A percentile compares a stretch with the other conserved stretches of the same genome.
phyloP scores from a whole-genome alignment of 2,113 vertebrate species.

The Pithys albifrons region DNA sequence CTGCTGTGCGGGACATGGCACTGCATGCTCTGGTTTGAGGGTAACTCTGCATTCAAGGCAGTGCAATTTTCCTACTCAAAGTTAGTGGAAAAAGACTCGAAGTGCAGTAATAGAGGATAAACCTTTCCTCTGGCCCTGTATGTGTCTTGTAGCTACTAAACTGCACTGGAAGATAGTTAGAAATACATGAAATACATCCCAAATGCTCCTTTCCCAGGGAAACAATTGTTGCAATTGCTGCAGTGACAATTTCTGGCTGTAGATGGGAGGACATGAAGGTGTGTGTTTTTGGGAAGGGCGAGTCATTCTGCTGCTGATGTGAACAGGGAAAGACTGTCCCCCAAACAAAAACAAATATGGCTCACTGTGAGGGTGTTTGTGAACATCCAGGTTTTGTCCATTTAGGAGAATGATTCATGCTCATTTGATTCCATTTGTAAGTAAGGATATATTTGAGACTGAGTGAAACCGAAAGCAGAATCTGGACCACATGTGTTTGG shows the following conservation, averaged over 20 bases:
- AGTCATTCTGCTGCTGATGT: background rate
- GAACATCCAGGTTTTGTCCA: background rate
- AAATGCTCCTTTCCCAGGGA: background rate
- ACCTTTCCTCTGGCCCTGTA: background rate
- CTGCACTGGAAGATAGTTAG: background rate
- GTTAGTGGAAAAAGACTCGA: background rate
- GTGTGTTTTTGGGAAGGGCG: background rate
- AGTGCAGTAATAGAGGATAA: background rate
- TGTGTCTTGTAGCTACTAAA: slow-evolving; percentile 12
- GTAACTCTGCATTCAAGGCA: background rate
- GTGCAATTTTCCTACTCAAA: background rate
- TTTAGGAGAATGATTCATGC: background rate
- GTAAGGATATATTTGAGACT: background rate
- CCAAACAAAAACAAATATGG: no score
- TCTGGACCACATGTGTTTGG: background rate
- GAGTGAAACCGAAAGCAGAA: background rate
- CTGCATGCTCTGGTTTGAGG: background rate
- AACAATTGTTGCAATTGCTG: background rate
- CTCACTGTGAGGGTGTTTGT: background rate
- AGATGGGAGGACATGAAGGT: background rate
- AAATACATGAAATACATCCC: background rate
- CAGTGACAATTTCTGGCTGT: background rate
- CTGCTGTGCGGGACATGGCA: background rate
- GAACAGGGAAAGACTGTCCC: background rate
- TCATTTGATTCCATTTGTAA: background rate